These are phyloP conservation scores for Idaea straminata DNA, from an alignment of 2,888 invertebrate genomes.

Conservation along the genomic window DNA sequence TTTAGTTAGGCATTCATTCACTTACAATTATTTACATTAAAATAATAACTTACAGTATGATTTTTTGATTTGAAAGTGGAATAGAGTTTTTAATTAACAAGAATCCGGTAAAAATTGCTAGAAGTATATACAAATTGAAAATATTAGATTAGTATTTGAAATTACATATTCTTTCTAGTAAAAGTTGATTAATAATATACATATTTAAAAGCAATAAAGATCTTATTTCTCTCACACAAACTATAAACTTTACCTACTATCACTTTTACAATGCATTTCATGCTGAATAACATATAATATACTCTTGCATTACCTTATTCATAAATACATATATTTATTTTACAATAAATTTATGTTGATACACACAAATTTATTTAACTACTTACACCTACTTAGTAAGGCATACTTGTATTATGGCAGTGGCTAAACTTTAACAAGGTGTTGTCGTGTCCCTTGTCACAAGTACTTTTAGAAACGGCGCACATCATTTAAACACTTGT, in stretches of 20 bases:
- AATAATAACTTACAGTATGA: slow-evolving; percentile 14
- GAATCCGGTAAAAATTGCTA: neutral
- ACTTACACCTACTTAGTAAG: slow-evolving; percentile 3
- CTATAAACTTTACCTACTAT: neutral
- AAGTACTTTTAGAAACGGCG: slow-evolving; percentile 5
- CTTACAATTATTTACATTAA: slow-evolving; percentile 2
- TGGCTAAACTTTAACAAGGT: slow-evolving; percentile 7
- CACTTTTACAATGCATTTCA: slow-evolving; percentile 19
- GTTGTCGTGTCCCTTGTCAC: neutral
- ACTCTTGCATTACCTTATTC: slow-evolving; percentile 8
- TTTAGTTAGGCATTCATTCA: neutral
- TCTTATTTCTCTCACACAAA: slow-evolving; percentile 5
- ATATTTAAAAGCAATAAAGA: neutral
- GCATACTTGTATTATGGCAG: slow-evolving; percentile 18
- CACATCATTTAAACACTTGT: slow-evolving; percentile 13
- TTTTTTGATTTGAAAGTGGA: neutral
- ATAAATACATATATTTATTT: slow-evolving; percentile 15
- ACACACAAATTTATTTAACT: slow-evolving; percentile 8
- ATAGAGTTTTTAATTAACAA: neutral
- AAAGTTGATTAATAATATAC: neutral
- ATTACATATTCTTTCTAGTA: neutral
- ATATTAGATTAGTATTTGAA: neutral
- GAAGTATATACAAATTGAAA: neutral
- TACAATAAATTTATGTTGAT: slow-evolving; percentile 16
- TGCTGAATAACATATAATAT: slow-evolving; percentile 19